Conservation (phyloP, 2,797 vertebrate genomes). For the Karalla daura region DNA sequence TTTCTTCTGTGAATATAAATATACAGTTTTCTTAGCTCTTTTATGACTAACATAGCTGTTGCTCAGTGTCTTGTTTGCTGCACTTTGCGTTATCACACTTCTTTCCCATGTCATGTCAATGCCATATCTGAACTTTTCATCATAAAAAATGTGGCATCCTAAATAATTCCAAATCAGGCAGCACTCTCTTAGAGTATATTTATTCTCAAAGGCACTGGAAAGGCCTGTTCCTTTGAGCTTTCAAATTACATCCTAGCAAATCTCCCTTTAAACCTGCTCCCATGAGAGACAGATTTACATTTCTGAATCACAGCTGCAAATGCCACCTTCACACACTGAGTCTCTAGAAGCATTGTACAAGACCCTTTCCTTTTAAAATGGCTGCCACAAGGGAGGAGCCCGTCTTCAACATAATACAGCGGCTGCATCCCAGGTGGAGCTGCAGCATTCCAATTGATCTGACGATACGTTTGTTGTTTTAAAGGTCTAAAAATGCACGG, state of each 20-base stretch:
- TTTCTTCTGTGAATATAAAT: slow-evolving; percentile 72
- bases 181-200: slow-evolving; percentile 16
- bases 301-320: slow-evolving; percentile 43
- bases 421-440: not conserved
- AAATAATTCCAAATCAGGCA: slow-evolving; percentile 14
- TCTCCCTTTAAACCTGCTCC: slow-evolving; percentile 34
- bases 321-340: slow-evolving; percentile 18
- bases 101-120: not conserved
- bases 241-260: slow-evolving; percentile 38
- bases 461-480: not conserved
- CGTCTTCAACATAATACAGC: not conserved
- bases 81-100: not conserved
- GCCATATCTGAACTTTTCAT: slow-evolving; percentile 18
- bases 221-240: slow-evolving; percentile 28
- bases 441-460: not conserved
- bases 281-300: slow-evolving; percentile 40
- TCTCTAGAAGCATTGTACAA: slow-evolving; percentile 4
- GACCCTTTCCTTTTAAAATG: slow-evolving; percentile 27
- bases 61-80: slow-evolving; percentile 33
- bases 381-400: slow-evolving; percentile 19
- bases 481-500: slow-evolving; percentile 6
- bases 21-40: slow-evolving; percentile 62
- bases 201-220: not conserved
- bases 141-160: slow-evolving; percentile 14
- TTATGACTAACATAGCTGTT: slow-evolving; percentile 47